Evolutionary conservation across 2,797 vertebrate genomes (phyloP).

Genomic region (Phrynocephalus forsythii): DNA sequence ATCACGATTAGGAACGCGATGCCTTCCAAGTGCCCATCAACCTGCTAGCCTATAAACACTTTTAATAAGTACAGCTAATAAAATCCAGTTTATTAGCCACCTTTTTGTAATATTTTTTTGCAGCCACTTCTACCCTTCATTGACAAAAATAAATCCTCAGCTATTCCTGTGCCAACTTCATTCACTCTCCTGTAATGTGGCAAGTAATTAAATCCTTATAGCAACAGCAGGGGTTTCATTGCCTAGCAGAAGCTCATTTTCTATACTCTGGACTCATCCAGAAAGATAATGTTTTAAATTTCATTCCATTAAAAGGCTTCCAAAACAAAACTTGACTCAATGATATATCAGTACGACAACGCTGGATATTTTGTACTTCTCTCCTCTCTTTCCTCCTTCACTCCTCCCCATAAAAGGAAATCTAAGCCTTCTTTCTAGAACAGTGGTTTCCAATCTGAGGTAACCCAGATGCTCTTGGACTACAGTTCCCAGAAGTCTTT

Average conservation of each 20-base stretch:
- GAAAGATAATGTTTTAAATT: slow-evolving; percentile 51
- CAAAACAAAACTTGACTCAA: slow-evolving; percentile 37
- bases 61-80: slow-evolving; percentile 55
- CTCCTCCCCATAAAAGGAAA: not conserved
- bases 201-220: slow-evolving; percentile 61
- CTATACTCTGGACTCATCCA: slow-evolving; percentile 37
- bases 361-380: not conserved
- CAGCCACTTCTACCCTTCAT: slow-evolving; percentile 50
- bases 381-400: not conserved
- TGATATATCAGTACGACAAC: slow-evolving; percentile 12
- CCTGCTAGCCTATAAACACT: slow-evolving; percentile 60
- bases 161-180: slow-evolving; percentile 43
- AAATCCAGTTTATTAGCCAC: slow-evolving; percentile 64
- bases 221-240: slow-evolving; percentile 55
- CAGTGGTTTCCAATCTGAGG: too few relatives aligned
- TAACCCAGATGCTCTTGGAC: too few relatives aligned
- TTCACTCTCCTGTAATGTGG: slow-evolving; percentile 55
- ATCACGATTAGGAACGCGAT: slow-evolving; percentile 51
- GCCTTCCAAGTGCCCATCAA: slow-evolving; percentile 60
- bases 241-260: slow-evolving; percentile 42
- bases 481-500: too few relatives aligned
- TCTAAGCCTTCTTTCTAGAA: not conserved
- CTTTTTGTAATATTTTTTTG: slow-evolving; percentile 58
- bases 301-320: slow-evolving; percentile 46
- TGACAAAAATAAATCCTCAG: slow-evolving; percentile 66